phyloP scores from a whole-genome alignment of 2,113 vertebrate genomes.

The Channa argus region DNA sequence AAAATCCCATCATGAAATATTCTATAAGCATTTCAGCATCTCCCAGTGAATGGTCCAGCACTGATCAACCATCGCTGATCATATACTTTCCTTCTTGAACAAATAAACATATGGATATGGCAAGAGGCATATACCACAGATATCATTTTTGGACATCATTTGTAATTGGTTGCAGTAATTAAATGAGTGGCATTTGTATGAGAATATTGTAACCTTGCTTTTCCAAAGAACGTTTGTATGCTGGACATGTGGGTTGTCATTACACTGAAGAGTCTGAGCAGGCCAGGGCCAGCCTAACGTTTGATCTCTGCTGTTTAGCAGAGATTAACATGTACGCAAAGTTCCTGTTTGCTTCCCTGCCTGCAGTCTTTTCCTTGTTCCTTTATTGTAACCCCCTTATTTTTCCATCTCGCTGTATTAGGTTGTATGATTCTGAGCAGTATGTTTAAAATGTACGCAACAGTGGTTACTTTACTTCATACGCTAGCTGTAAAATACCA shows the following conservation, averaged over 20 bases:
- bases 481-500: background rate
- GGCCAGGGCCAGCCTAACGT: background rate
- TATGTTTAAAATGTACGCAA: background rate
- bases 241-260: conserved; percentile 16
- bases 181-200: conserved; percentile 9
- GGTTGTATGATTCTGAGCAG: background rate
- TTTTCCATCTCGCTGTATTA: background rate
- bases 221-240: conserved; percentile 2
- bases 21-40: conserved; percentile 4
- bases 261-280: conserved; percentile 10
- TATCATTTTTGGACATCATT: background rate
- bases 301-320: conserved; percentile 24
- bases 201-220: conserved; percentile 7
- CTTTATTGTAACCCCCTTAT: conserved; percentile 2
- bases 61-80: conserved; percentile 2
- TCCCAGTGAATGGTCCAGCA: conserved; percentile 7
- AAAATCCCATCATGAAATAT: no score
- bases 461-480: background rate
- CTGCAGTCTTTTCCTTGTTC: conserved; percentile 3
- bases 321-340: conserved; percentile 5
- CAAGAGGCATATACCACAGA: no score
- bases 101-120: no score
- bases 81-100: conserved; percentile 1
- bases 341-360: conserved; percentile 7
- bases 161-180: background rate